Evolutionary conservation across 2,113 vertebrate genomes (phyloP).

Genomic region (Pithys albifrons): DNA sequence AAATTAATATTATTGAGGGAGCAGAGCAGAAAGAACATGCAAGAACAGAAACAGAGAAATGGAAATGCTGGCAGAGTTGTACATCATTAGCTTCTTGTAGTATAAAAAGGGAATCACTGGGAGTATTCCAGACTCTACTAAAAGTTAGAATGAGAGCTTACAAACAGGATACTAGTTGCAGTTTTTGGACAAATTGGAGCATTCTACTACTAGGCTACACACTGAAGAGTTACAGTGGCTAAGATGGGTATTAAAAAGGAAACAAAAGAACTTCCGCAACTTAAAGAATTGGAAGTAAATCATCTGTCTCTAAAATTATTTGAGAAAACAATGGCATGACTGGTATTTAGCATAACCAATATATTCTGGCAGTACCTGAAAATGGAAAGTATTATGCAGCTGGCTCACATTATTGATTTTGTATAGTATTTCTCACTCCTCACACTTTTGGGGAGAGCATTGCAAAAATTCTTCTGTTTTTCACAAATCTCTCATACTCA

Average conservation of each 20-base stretch:
- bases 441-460: background rate
- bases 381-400: background rate
- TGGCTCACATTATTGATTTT: background rate
- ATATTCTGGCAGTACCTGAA: background rate
- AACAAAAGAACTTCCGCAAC: background rate
- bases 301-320: background rate
- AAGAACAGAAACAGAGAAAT: background rate
- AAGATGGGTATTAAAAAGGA: background rate
- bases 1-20: background rate
- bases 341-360: background rate
- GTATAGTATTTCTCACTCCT: background rate
- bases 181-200: background rate
- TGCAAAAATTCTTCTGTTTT: background rate
- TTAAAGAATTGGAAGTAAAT: background rate
- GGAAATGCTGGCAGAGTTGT: background rate
- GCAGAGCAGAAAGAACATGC: background rate
- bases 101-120: background rate
- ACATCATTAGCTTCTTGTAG: background rate
- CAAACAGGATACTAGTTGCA: background rate
- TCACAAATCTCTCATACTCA: background rate
- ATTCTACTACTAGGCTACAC: background rate
- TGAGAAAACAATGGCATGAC: background rate
- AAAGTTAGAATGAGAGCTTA: background rate
- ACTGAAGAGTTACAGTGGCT: background rate
- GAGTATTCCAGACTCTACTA: background rate